Evolutionary conservation across 2,888 invertebrate species (phyloP).

Genomic region (Sipha maydis): DNA sequence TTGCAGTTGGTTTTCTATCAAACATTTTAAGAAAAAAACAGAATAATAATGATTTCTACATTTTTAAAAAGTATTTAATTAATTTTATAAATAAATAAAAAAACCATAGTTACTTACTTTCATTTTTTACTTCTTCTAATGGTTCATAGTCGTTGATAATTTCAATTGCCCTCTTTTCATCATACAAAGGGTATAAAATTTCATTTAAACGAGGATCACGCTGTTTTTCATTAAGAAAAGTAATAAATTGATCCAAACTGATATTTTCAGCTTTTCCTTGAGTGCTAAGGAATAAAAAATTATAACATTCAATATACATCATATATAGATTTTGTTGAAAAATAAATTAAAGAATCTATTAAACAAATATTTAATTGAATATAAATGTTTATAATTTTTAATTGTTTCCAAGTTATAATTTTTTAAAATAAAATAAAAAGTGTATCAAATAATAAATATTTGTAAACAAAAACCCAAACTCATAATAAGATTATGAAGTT

Average conservation of each 20-base stretch:
- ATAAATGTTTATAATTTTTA: not conserved
- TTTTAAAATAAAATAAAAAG: not conserved
- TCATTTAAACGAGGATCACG: constrained; percentile 98
- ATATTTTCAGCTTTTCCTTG: constrained; percentile 90
- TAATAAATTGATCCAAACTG: constrained; percentile 85
- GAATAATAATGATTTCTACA: too few species aligned
- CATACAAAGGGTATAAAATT: constrained; percentile 96
- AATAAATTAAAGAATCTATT: not conserved
- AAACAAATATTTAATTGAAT: not conserved
- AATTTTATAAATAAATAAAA: not conserved
- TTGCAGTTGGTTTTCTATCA: too few species aligned
- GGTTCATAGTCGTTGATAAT: constrained; percentile 94
- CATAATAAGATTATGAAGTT: too few species aligned
- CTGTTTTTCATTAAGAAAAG: constrained; percentile 96
- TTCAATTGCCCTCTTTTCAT: constrained; percentile 90
- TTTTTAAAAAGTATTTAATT: not conserved
- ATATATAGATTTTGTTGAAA: not conserved
- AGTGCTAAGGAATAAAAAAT: constrained; percentile 73
- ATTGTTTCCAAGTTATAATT: not conserved
- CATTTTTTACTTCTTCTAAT: constrained; percentile 77
- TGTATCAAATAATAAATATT: not conserved
- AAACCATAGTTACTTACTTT: constrained; percentile 72
- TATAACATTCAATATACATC: constrained; percentile 2
- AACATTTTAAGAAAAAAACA: too few species aligned
- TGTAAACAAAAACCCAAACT: too few species aligned